Conservation (phyloP, 2,797 vertebrate species). For the Chelidonichthys spinosus region DNA sequence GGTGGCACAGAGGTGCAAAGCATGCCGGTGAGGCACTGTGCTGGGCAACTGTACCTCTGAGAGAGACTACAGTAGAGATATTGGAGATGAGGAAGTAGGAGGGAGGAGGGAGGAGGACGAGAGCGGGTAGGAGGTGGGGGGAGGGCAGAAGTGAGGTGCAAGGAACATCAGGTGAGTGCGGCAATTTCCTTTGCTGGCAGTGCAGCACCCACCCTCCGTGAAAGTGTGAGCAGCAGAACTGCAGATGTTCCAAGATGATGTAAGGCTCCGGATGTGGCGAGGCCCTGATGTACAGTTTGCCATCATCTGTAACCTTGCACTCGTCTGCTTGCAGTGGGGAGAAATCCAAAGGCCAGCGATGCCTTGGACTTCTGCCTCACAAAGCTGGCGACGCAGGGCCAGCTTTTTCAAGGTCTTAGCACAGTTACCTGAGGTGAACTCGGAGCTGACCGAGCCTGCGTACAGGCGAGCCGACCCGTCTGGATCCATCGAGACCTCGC, state of each 20-base stretch:
- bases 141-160: constrained; percentile 71
- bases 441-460: constrained; percentile 37
- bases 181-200: constrained; percentile 81
- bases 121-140: constrained; percentile 52
- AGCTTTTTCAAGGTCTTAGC: constrained; percentile 75
- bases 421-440: constrained; percentile 79
- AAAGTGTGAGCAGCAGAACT: constrained; percentile 78
- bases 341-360: constrained; percentile 43
- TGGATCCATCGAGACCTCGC: constrained; percentile 23
- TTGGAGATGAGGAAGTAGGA: constrained; percentile 65
- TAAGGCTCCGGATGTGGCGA: constrained; percentile 75
- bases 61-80: constrained; percentile 77
- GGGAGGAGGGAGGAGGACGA: constrained; percentile 50
- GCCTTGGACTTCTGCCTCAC: constrained; percentile 46
- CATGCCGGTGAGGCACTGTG: constrained; percentile 72
- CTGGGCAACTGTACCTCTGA: constrained; percentile 76
- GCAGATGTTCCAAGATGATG: constrained; percentile 85
- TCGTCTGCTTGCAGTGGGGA: constrained; percentile 43
- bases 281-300: constrained; percentile 54
- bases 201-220: constrained; percentile 76
- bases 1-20: constrained; percentile 70
- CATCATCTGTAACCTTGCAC: constrained; percentile 32
- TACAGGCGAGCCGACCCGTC: constrained; percentile 24
- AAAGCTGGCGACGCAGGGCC: constrained; percentile 40
- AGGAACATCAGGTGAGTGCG: constrained; percentile 89